phyloP scores from a whole-genome alignment of 2,797 vertebrate genomes.

The Bryconaethiops microstoma region DNA sequence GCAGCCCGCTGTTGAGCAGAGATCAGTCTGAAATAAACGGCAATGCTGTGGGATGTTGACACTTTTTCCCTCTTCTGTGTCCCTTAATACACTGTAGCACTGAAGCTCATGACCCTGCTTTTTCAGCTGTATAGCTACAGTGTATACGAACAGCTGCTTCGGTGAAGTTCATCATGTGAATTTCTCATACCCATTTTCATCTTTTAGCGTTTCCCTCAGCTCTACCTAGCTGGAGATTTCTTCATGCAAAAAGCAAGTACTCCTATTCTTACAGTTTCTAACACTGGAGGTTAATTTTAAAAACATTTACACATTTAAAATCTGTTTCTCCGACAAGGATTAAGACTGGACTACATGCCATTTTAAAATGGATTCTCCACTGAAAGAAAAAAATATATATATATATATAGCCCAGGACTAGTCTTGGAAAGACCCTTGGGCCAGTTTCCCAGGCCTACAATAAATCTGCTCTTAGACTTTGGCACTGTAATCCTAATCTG shows the following conservation, averaged over 20 bases:
- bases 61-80: neutral
- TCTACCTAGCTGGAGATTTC: neutral
- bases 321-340: neutral
- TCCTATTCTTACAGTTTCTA: neutral
- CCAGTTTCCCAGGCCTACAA: no score
- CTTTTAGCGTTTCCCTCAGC: neutral
- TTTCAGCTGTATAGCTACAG: neutral
- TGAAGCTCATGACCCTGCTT: neutral
- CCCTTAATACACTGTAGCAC: slow-evolving; percentile 25
- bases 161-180: neutral
- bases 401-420: neutral
- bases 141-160: neutral
- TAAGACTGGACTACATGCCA: neutral
- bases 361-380: neutral
- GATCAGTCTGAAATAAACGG: slow-evolving; percentile 66
- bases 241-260: neutral
- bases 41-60: slow-evolving; percentile 67
- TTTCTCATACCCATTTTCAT: neutral
- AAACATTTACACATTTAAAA: neutral
- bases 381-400: neutral
- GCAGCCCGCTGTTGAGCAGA: slow-evolving; percentile 57
- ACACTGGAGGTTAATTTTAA: neutral
- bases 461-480: no score
- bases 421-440: neutral
- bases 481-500: neutral